Evolutionary conservation across 23 tunicate species (phyloP).

Genomic region (Trididemnum miniatum): DNA sequence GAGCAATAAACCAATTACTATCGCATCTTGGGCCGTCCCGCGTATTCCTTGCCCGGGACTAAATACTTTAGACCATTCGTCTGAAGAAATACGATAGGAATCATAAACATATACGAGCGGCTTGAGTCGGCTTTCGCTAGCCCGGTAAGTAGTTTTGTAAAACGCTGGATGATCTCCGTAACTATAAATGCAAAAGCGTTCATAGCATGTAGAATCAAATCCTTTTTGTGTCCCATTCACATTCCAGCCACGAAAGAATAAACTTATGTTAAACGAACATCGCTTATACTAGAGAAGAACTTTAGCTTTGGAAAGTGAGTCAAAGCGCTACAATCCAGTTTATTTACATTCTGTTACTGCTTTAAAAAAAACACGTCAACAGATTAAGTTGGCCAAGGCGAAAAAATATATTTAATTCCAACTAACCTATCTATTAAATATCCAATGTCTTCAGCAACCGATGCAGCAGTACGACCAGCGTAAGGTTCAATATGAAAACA

Average conservation of each 20-base stretch:
- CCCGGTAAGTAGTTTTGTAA: slow-evolving; percentile 31
- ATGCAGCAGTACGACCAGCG: slow-evolving; percentile 59
- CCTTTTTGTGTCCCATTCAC: too few relatives aligned
- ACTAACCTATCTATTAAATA: slow-evolving; percentile 40
- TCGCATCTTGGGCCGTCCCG: slow-evolving; percentile 57
- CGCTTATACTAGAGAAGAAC: too few relatives aligned
- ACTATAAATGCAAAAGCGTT: too few relatives aligned
- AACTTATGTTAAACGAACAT: too few relatives aligned
- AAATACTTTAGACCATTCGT: slow-evolving; percentile 57
- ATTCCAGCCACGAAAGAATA: too few relatives aligned
- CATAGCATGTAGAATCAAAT: too few relatives aligned
- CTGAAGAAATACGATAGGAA: slow-evolving; percentile 54
- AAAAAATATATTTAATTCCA: too few relatives aligned
- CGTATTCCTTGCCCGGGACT: slow-evolving; percentile 30
- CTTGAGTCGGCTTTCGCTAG: background rate
- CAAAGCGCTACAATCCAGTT: too few relatives aligned
- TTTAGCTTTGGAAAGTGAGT: too few relatives aligned
- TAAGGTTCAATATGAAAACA: slow-evolving; percentile 98
- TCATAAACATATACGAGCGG: slow-evolving; percentile 90
- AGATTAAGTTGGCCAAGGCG: too few relatives aligned
- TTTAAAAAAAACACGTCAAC: too few relatives aligned
- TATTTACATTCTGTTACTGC: too few relatives aligned
- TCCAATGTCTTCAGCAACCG: slow-evolving; percentile 62
- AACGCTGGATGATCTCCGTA: slow-evolving; percentile 66
- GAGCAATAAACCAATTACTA: slow-evolving; percentile 77